Conservation (phyloP, 2,888 invertebrate genomes). For the Polymixis lichenea region DNA sequence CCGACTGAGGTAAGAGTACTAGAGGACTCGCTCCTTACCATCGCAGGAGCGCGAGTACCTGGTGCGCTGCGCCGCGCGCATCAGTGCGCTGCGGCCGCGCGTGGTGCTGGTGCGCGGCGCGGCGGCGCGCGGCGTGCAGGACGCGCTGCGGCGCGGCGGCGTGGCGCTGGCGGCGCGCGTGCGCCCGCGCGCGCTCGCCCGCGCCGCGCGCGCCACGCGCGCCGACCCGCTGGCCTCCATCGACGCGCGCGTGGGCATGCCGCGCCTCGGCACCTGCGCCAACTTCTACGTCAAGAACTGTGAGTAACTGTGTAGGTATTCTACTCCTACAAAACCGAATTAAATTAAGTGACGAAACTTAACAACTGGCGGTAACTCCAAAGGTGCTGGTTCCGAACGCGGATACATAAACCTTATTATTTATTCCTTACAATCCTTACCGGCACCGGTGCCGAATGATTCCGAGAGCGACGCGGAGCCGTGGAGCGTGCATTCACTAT, state of each 20-base stretch:
- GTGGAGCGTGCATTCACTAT: too few species aligned
- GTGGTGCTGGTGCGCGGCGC: constrained; percentile 97
- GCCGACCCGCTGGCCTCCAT: constrained; percentile 96
- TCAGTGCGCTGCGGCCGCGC: constrained; percentile 95
- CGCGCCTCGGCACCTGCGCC: constrained; percentile 95
- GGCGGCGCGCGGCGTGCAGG: constrained; percentile 96
- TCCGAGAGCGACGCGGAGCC: too few species aligned
- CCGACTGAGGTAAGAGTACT: too few species aligned
- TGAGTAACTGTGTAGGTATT: neutral
- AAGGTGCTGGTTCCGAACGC: too few species aligned
- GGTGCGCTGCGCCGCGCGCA: constrained; percentile 95
- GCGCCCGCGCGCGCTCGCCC: constrained; percentile 86
- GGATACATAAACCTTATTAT: too few species aligned
- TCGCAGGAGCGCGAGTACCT: constrained; percentile 95
- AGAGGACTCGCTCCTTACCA: neutral
- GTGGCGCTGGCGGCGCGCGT: constrained; percentile 96
- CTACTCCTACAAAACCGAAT: neutral
- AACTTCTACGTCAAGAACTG: constrained; percentile 93
- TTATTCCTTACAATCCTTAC: too few species aligned
- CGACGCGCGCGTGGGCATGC: constrained; percentile 95
- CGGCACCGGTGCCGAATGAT: too few species aligned
- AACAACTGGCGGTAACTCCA: too few species aligned
- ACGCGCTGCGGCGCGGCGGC: constrained; percentile 92
- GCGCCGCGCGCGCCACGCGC: constrained; percentile 94
- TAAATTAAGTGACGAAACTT: too few species aligned